Evolutionary conservation across 2,113 vertebrate genomes (phyloP).

Genomic region (Myocastor coypus): DNA sequence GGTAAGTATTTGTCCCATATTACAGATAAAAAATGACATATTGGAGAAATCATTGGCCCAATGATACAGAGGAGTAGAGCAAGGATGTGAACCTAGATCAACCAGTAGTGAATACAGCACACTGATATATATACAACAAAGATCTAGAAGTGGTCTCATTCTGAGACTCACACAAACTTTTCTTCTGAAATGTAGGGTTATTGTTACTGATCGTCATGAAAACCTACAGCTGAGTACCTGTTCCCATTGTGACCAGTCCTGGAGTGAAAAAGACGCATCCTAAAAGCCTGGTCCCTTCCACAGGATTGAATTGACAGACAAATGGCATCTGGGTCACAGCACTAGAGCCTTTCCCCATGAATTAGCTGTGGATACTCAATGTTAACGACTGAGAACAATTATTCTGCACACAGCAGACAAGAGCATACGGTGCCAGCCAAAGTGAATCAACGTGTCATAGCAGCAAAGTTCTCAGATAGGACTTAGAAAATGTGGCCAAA

Average conservation of each 20-base stretch:
- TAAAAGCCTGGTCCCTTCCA: neutral
- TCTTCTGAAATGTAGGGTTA: neutral
- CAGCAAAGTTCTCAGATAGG: slow-evolving; percentile 21
- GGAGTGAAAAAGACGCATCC: neutral
- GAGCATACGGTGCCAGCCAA: slow-evolving; percentile 60
- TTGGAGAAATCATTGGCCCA: neutral
- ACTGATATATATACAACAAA: neutral
- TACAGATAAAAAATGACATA: neutral
- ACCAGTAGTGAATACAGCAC: neutral
- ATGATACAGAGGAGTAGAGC: neutral
- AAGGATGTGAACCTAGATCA: slow-evolving; percentile 1
- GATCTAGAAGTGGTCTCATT: neutral
- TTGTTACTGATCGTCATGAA: neutral
- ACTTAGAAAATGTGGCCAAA: slow-evolving; percentile 65
- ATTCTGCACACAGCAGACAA: slow-evolving; percentile 53
- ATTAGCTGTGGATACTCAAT: slow-evolving; percentile 50
- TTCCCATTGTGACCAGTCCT: neutral
- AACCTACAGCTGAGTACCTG: neutral
- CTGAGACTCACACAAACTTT: neutral
- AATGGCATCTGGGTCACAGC: neutral
- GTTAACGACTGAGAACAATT: slow-evolving; percentile 56
- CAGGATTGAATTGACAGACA: slow-evolving; percentile 60
- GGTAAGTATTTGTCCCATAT: neutral
- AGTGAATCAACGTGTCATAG: slow-evolving; percentile 64
- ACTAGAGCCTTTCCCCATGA: slow-evolving; percentile 22